These are phyloP conservation scores for Sternotherus odoratus DNA, from an alignment of 2,797 vertebrate genomes.

Conservation along the genomic window DNA sequence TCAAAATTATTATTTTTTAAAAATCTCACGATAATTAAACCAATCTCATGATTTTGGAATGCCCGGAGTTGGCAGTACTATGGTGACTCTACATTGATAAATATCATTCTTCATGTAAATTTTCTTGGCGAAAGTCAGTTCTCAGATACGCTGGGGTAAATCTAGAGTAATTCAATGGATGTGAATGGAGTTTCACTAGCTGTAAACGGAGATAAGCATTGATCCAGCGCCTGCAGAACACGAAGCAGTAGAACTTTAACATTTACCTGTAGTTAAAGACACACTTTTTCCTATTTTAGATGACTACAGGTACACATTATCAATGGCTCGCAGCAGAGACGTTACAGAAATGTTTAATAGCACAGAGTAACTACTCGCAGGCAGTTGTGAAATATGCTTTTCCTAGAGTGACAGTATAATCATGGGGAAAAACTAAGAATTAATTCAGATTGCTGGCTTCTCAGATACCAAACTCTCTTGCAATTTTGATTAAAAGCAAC, in stretches of 20 bases:
- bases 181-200: background rate
- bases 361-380: background rate
- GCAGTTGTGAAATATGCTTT: background rate
- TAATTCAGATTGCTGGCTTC: background rate
- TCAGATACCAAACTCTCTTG: background rate
- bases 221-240: background rate
- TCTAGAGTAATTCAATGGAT: conserved; percentile 32
- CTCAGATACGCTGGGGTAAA: background rate
- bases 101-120: background rate
- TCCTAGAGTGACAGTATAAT: background rate
- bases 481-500: conserved; percentile 6
- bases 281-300: background rate
- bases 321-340: background rate
- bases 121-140: background rate
- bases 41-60: background rate
- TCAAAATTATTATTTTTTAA: background rate
- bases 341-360: background rate
- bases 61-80: background rate
- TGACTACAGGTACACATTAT: conserved; percentile 1
- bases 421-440: background rate
- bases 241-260: conserved; percentile 16
- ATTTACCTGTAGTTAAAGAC: background rate
- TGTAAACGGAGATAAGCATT: background rate
- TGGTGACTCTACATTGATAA: background rate
- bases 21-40: background rate